Percentiles rank a stretch among this genome's conserved stretches.
phyloP scores from a whole-genome alignment of 1,140 invertebrate genomes.

The Drosophila mauritiana region DNA sequence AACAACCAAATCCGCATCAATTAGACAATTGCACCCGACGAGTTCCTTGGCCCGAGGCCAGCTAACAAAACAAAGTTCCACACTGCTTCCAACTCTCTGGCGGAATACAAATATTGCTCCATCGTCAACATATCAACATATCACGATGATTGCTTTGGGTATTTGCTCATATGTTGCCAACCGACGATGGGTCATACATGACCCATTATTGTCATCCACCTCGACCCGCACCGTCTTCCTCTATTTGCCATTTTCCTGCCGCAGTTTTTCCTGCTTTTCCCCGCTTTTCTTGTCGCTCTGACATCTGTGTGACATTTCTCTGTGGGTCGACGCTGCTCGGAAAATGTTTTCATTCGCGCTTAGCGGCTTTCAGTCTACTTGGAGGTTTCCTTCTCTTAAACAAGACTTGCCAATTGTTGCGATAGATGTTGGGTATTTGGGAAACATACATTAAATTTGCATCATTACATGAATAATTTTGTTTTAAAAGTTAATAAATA shows the following conservation, averaged over 20 bases:
- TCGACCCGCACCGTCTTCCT: slow-evolving; percentile 9
- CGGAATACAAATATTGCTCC: slow-evolving; percentile 60
- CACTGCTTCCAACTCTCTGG: slow-evolving; percentile 13
- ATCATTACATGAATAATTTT: too few species aligned
- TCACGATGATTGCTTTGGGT: slow-evolving; percentile 43
- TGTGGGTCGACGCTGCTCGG: slow-evolving; percentile 32
- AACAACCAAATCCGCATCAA: slow-evolving; percentile 41
- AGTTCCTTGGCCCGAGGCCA: slow-evolving; percentile 10
- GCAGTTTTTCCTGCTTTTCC: slow-evolving; percentile 31
- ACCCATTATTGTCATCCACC: slow-evolving; percentile 31
- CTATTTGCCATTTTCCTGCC: slow-evolving; percentile 24
- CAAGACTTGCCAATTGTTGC: slow-evolving; percentile 6
- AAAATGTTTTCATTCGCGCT: slow-evolving; percentile 64
- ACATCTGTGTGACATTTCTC: slow-evolving; percentile 54
- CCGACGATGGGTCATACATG: slow-evolving; percentile 13
- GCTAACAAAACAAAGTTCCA: slow-evolving; percentile 14
- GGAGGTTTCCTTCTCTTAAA: background rate
- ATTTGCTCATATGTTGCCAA: slow-evolving; percentile 51
- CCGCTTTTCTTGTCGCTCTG: slow-evolving; percentile 36
- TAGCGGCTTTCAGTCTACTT: slow-evolving; percentile 35
- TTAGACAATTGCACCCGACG: slow-evolving; percentile 30
- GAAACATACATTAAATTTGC: too few species aligned
- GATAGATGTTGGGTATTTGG: background rate
- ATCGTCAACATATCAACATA: slow-evolving; percentile 50
- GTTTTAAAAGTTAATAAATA: too few species aligned